These are phyloP conservation scores for Tetragonisca angustula DNA, from an alignment of 2,888 invertebrate genomes.

Conservation along the genomic window DNA sequence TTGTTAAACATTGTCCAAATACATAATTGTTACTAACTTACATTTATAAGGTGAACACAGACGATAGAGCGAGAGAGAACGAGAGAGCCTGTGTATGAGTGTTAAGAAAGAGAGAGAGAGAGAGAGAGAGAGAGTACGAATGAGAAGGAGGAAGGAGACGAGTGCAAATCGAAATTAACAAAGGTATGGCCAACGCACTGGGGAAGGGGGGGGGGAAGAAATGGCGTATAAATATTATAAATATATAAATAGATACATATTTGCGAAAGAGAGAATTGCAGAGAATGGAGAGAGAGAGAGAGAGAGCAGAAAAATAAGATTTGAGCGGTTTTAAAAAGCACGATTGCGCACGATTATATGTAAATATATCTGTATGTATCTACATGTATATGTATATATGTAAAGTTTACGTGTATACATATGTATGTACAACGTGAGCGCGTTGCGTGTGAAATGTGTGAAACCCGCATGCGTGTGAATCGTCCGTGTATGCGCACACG, in stretches of 20 bases:
- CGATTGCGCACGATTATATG: slow-evolving; percentile 38
- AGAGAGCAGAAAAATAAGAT: not conserved
- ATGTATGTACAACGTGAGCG: not conserved
- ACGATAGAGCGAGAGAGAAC: not conserved
- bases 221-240: slow-evolving; percentile 48
- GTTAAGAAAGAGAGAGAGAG: not conserved
- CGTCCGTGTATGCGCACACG: slow-evolving; percentile 1
- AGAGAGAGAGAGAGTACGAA: not conserved
- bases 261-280: slow-evolving; percentile 16
- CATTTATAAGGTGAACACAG: slow-evolving; percentile 53
- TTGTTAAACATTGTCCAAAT: slow-evolving; percentile 78
- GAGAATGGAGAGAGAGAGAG: not conserved
- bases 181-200: not conserved
- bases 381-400: slow-evolving; percentile 54
- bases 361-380: slow-evolving; percentile 59
- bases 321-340: slow-evolving; percentile 8
- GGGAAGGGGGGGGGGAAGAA: not conserved
- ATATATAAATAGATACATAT: slow-evolving; percentile 49
- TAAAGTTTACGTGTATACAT: slow-evolving; percentile 17
- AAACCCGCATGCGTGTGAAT: not conserved
- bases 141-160: not conserved
- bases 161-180: not conserved
- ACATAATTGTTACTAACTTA: slow-evolving; percentile 76
- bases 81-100: slow-evolving; percentile 7
- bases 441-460: slow-evolving; percentile 10